Evolutionary conservation across 92 coral and sea anemone genomes (phyloP).

Genomic region (Zoanthus sansibaricus): DNA sequence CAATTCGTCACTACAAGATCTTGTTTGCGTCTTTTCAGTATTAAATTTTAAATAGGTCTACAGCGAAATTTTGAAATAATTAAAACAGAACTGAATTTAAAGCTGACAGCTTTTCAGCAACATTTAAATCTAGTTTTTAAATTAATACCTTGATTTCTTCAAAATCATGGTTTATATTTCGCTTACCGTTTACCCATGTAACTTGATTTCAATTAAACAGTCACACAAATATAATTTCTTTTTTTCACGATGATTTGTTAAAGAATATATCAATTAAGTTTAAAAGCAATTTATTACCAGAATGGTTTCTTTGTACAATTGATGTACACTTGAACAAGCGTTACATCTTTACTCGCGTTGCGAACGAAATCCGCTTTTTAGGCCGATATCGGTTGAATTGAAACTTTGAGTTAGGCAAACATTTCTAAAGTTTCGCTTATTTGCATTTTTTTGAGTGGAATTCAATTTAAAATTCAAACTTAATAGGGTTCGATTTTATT

Average conservation of each 20-base stretch:
- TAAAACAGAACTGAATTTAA: background rate
- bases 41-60: background rate
- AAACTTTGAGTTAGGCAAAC: background rate
- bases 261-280: too few relatives aligned
- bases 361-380: background rate
- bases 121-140: background rate
- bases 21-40: background rate
- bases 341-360: background rate
- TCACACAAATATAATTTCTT: background rate
- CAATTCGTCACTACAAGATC: background rate
- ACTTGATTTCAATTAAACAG: background rate
- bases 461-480: slow-evolving; percentile 14
- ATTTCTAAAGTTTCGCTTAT: background rate
- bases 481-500: background rate
- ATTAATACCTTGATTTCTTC: background rate
- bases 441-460: slow-evolving; percentile 32
- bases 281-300: background rate
- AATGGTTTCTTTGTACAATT: background rate
- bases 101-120: background rate
- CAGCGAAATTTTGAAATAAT: background rate
- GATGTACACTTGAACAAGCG: background rate
- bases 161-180: background rate
- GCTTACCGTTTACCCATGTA: background rate
- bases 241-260: too few relatives aligned
- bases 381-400: background rate